Percentiles rank a stretch among this genome's conserved stretches.
These are phyloP conservation scores for Leptarthrus brevirostris DNA, from an alignment of 2,888 invertebrate species.

Conservation along the genomic window DNA sequence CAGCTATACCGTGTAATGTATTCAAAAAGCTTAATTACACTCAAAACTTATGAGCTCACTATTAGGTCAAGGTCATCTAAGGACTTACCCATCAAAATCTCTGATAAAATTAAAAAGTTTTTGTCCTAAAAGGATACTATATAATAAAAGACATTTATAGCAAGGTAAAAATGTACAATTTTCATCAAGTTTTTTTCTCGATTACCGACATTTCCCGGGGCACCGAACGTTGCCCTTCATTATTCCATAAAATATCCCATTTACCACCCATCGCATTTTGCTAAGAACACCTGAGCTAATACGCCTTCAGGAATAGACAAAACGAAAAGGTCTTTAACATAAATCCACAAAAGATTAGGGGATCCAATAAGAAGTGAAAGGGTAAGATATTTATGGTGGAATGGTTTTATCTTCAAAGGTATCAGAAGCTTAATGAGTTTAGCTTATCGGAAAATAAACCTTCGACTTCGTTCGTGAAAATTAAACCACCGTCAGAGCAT, in stretches of 20 bases:
- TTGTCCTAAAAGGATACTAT: too few relatives aligned
- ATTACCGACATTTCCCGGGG: neutral
- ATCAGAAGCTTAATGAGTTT: conserved; percentile 22
- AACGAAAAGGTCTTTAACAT: conserved; percentile 32
- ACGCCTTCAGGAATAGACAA: conserved; percentile 2
- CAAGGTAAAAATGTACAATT: neutral
- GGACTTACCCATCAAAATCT: too few relatives aligned
- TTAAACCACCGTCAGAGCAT: neutral
- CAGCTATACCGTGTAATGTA: too few relatives aligned
- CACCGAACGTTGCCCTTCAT: too few relatives aligned
- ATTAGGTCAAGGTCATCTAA: too few relatives aligned
- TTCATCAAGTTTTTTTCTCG: neutral
- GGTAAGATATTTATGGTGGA: conserved; percentile 23
- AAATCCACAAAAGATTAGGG: conserved; percentile 39
- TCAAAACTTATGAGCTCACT: too few relatives aligned
- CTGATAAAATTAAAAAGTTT: too few relatives aligned
- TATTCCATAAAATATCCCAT: neutral
- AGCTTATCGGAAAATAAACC: conserved; percentile 29
- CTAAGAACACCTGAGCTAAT: conserved; percentile 33
- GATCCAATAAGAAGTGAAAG: conserved; percentile 38
- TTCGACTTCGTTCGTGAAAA: neutral
- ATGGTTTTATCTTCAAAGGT: neutral
- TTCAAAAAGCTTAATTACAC: too few relatives aligned
- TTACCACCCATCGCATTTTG: neutral
- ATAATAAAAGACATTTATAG: neutral